Conservation (phyloP, 2,113 vertebrate genomes). For the Barbus barbus region DNA sequence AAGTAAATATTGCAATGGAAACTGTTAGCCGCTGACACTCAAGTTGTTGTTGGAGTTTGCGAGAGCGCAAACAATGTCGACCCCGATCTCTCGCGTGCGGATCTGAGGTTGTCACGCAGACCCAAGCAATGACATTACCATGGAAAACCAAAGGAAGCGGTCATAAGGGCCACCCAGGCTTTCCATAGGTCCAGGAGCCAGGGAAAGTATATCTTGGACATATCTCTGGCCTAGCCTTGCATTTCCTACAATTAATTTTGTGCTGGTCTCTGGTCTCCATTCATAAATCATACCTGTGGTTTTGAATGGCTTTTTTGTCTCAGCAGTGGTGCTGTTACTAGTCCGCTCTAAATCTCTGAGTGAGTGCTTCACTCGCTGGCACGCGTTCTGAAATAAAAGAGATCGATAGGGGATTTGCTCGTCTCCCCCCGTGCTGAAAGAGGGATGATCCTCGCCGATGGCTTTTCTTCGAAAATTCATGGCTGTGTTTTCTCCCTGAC, state of each 20-base stretch:
- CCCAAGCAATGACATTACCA: conserved; percentile 74
- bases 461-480: neutral
- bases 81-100: conserved; percentile 54
- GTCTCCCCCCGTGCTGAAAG: neutral
- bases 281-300: conserved; percentile 76
- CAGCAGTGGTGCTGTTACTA: conserved; percentile 14
- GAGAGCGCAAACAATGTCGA: conserved; percentile 13
- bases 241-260: conserved; percentile 78
- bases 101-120: conserved; percentile 63
- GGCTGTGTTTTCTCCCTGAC: neutral
- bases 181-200: conserved; percentile 66
- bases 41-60: conserved; percentile 41
- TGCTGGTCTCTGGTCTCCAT: conserved; percentile 62
- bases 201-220: conserved; percentile 76
- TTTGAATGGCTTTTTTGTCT: conserved; percentile 57
- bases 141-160: conserved; percentile 74
- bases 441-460: neutral
- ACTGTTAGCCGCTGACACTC: neutral
- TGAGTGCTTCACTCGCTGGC: neutral
- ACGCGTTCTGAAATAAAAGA: conserved; percentile 9
- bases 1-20: neutral
- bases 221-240: conserved; percentile 66
- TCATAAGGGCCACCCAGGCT: conserved; percentile 75
- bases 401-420: conserved; percentile 15
- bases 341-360: neutral